Percentiles rank a stretch among this genome's conserved stretches.
phyloP scores from a whole-genome alignment of 2,113 vertebrate genomes.

The Miniopterus natalensis region DNA sequence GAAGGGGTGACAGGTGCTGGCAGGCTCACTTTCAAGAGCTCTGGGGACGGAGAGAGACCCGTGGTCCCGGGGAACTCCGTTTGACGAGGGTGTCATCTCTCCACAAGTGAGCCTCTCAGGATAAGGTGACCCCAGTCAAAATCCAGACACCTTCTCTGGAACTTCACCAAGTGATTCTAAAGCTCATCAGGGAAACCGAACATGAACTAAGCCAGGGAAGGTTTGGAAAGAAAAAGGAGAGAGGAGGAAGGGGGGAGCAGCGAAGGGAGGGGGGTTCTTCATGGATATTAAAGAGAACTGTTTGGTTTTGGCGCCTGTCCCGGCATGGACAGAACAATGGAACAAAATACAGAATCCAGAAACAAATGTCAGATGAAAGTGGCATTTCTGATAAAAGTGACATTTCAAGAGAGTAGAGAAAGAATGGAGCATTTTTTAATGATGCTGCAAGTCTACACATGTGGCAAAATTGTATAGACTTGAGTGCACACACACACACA shows the following conservation, averaged over 20 bases:
- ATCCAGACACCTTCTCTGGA: constrained; percentile 37
- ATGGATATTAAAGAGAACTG: neutral
- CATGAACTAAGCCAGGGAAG: neutral
- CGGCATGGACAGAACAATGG: neutral
- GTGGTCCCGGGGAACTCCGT: constrained; percentile 52
- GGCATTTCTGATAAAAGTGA: neutral
- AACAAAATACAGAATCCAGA: neutral
- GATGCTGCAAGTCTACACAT: neutral
- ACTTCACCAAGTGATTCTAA: neutral
- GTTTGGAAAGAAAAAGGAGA: neutral
- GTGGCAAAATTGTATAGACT: neutral
- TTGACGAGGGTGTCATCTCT: constrained; percentile 44
- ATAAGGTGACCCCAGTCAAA: constrained; percentile 47
- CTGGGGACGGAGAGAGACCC: neutral
- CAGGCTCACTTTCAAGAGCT: neutral
- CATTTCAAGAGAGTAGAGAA: neutral
- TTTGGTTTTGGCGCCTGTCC: neutral
- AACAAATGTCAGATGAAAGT: neutral
- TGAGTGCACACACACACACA: too few relatives aligned
- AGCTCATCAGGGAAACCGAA: neutral
- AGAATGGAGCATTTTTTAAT: neutral
- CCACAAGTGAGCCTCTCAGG: constrained; percentile 64
- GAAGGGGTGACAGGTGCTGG: neutral
- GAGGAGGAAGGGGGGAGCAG: neutral
- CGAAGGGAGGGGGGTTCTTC: neutral